These are phyloP conservation scores for Cephonodes hylas DNA, from an alignment of 2,888 invertebrate species.

Conservation along the genomic window DNA sequence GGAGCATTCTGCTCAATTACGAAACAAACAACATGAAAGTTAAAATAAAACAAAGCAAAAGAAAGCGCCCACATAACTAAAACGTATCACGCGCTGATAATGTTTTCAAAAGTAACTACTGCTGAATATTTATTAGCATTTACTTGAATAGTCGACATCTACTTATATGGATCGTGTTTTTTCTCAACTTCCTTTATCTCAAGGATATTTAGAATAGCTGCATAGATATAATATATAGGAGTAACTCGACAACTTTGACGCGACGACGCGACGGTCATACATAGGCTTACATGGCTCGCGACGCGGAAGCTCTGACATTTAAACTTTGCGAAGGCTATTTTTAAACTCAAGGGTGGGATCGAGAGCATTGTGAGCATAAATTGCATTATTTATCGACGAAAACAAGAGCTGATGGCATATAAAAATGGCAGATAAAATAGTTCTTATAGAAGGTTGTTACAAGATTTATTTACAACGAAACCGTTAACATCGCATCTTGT, in stretches of 20 bases:
- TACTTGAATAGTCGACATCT: slow-evolving; percentile 10
- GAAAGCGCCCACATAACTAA: slow-evolving; percentile 61
- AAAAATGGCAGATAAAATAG: slow-evolving; percentile 1
- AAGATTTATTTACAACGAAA: neutral
- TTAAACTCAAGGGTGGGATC: slow-evolving; percentile 59
- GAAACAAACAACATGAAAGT: slow-evolving; percentile 74
- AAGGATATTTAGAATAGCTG: slow-evolving; percentile 33
- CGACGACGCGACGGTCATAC: slow-evolving; percentile 34
- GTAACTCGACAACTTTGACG: slow-evolving; percentile 40
- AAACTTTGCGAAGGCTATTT: slow-evolving; percentile 53
- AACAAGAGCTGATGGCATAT: slow-evolving; percentile 10
- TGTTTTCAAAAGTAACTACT: slow-evolving; percentile 33
- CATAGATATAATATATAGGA: slow-evolving; percentile 27
- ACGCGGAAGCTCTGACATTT: slow-evolving; percentile 52
- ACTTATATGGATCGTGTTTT: slow-evolving; percentile 36
- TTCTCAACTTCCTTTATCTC: slow-evolving; percentile 41
- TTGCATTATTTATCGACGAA: slow-evolving; percentile 32
- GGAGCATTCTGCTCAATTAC: slow-evolving; percentile 62
- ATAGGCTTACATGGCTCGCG: slow-evolving; percentile 26
- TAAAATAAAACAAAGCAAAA: slow-evolving; percentile 54
- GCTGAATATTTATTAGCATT: slow-evolving; percentile 25
- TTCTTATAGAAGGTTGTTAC: neutral
- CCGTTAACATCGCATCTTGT: slow-evolving; percentile 52
- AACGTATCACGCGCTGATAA: slow-evolving; percentile 47
- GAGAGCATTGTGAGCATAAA: slow-evolving; percentile 46